Percentiles rank a stretch among this genome's conserved stretches.
Conservation (phyloP, 2,113 vertebrate genomes). For the Platichthys flesus region DNA sequence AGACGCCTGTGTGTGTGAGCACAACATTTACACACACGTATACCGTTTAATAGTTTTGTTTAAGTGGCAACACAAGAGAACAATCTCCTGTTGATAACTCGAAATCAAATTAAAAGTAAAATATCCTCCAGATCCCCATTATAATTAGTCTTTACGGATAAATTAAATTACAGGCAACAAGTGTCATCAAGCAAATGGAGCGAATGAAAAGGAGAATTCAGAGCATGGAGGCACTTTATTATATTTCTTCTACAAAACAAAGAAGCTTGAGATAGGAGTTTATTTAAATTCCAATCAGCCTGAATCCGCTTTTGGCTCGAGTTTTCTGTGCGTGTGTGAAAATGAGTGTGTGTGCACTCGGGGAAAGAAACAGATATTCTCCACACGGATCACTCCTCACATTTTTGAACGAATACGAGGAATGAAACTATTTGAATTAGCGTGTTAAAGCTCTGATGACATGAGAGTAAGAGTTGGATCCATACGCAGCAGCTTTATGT, state of each 20-base stretch:
- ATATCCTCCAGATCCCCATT: neutral
- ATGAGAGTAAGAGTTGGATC: neutral
- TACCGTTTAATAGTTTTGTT: too few species aligned
- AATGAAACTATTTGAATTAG: neutral
- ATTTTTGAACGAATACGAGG: neutral
- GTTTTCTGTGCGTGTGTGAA: constrained; percentile 5
- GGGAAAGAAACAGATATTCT: neutral
- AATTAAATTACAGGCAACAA: constrained; percentile 56
- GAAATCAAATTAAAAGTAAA: neutral
- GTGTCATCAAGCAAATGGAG: constrained; percentile 41
- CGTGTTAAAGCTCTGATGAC: neutral
- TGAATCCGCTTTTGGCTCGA: neutral
- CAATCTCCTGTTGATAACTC: neutral
- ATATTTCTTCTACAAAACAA: neutral
- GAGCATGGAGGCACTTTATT: neutral
- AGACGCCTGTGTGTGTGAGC: neutral
- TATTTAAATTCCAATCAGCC: neutral
- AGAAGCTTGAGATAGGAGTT: neutral
- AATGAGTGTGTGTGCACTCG: neutral
- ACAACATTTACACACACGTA: neutral
- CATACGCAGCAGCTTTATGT: neutral
- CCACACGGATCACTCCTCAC: neutral
- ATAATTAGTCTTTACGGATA: neutral
- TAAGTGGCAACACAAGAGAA: neutral
- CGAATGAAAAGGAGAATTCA: neutral